Evolutionary conservation across 2,113 vertebrate genomes (phyloP), one percentile per base, ranked within the genome.

Genomic region (Butorides virescens): DNA sequence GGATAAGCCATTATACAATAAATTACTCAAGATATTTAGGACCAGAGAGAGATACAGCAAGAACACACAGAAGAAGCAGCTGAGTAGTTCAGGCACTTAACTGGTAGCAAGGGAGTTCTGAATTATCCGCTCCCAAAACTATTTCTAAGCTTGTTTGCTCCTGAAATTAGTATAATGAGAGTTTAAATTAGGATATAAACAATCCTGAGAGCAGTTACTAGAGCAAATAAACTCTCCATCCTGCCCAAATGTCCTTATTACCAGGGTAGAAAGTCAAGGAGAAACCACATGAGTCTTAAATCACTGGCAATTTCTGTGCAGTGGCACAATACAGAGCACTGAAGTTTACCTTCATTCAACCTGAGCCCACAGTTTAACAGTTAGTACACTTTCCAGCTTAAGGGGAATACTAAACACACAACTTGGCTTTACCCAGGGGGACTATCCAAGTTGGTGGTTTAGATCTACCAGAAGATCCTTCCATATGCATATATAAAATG

Each of bases 1-100:
- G 0, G 3, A 2, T 1, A 63, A 55, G 2, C 12, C 15, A 23
- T 59, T 65, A 18, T 5, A 11, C 2, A 65, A 44, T 55, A 65
- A 65, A 30, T 79, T 82, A 50, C 15, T 84, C 19, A 66, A 46
- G n/a, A 9, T 55, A n/a, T 14, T 32, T 61, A 52, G 36, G n/a
- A n/a, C 32, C 8, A 74, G 42, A 63, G 3, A 66, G 26, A 78
- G 8, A 9, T 50, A 55, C 3, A 76, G 10, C 8, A 84, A 74
- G 25, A 85, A 32, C 7, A 53, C 2, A 20, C 1, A 44, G 30
- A 91, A 68, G 16, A 18, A 78, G 12, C 20, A 76, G 34, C 10
- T 56, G 37, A 90, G 17, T 75, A 58, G 21, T 68, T 79, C 1
- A 4, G 19, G 36, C 30, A 32, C 36, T 88, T 72, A 78, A 78